Evolutionary conservation across 53 echinoderm and acorn worm genomes (phyloP).

Genomic region (Holothuria leucospilota): DNA sequence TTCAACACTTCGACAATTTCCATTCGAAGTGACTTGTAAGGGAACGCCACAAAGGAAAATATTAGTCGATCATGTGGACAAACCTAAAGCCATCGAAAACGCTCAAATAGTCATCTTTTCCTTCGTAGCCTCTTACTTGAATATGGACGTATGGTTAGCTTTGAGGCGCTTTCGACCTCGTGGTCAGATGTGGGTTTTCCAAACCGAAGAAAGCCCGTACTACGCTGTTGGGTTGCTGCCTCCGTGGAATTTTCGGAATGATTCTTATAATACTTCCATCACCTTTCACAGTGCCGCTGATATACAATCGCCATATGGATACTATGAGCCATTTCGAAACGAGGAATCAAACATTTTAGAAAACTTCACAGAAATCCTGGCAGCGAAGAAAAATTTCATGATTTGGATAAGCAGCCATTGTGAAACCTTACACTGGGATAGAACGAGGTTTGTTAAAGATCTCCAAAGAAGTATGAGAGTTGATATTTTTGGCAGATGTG

Average conservation of each 20-base stretch:
- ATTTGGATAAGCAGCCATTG: slow-evolving; percentile 39
- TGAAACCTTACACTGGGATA: slow-evolving; percentile 35
- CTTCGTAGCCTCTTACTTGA: slow-evolving; percentile 4
- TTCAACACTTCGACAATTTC: neutral
- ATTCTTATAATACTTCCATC: slow-evolving; percentile 28
- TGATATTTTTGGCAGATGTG: slow-evolving; percentile 36
- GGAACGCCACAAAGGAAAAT: neutral
- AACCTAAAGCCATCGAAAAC: neutral
- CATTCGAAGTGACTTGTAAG: neutral
- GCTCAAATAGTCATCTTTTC: slow-evolving; percentile 11
- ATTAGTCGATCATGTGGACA: slow-evolving; percentile 4
- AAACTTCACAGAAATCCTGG: neutral
- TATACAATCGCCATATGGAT: slow-evolving; percentile 22
- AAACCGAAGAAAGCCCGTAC: slow-evolving; percentile 31
- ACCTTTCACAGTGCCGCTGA: neutral
- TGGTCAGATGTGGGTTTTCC: slow-evolving; percentile 42
- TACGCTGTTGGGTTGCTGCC: slow-evolving; percentile 19
- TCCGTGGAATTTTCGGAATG: slow-evolving; percentile 31
- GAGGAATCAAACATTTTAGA: slow-evolving; percentile 7
- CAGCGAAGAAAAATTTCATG: slow-evolving; percentile 10
- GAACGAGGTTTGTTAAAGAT: slow-evolving; percentile 10
- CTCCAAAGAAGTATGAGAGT: slow-evolving; percentile 10
- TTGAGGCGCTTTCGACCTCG: neutral
- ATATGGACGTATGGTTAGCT: slow-evolving; percentile 16
- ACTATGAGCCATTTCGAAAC: slow-evolving; percentile 1